phyloP scores from a whole-genome alignment of 2,888 invertebrate species.

The Protonemura montana region DNA sequence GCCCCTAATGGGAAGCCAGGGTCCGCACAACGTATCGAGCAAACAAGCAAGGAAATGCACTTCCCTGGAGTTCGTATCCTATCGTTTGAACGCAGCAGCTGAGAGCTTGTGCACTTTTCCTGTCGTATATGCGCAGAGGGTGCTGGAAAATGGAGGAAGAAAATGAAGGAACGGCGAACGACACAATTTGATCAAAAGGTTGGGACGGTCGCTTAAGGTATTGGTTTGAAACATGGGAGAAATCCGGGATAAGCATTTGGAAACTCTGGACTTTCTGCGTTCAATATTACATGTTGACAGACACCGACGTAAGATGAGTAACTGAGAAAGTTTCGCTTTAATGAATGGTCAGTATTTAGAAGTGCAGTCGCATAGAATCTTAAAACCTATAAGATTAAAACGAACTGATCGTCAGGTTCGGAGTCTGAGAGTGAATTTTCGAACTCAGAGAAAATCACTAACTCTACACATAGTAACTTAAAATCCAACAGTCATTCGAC shows the following conservation, averaged over 20 bases:
- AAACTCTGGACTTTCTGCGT: too few relatives aligned
- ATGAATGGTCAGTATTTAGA: not conserved
- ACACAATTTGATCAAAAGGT: too few relatives aligned
- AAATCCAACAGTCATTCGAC: not conserved
- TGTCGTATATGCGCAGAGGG: not conserved
- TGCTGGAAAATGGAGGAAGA: not conserved
- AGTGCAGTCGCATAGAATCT: not conserved
- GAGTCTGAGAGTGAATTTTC: not conserved
- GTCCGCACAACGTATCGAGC: not conserved
- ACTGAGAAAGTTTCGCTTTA: not conserved
- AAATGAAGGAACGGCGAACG: not conserved
- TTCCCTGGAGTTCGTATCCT: not conserved
- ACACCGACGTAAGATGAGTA: not conserved
- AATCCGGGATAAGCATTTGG: too few relatives aligned
- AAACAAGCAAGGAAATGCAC: slow-evolving; percentile 7
- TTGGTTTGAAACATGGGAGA: too few relatives aligned
- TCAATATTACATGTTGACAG: too few relatives aligned
- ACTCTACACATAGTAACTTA: not conserved
- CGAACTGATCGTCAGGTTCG: not conserved
- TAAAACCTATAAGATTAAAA: not conserved
- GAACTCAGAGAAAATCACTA: not conserved
- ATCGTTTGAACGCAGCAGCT: not conserved
- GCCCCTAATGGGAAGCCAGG: not conserved
- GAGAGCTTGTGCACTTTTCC: not conserved
- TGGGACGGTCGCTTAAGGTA: too few relatives aligned